Base-by-base conservation (phyloP, 2,797 vertebrate species). In the Clarias fuscus region DNA sequence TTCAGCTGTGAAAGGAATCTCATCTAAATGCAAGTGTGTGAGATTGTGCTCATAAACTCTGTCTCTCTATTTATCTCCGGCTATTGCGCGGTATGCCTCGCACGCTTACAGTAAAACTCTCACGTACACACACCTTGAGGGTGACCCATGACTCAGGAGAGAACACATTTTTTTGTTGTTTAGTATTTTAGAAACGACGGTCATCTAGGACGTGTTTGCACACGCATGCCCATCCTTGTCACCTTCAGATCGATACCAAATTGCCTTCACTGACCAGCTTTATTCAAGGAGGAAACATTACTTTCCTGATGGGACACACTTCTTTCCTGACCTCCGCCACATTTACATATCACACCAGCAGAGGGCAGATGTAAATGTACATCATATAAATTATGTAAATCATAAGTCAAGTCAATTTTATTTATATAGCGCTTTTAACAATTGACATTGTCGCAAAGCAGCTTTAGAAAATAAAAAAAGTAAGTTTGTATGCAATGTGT, bases 71-170 rank as follows among this genome's bases (percentile, higher is more conserved):
- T 43, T 22, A 71, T 71, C 68, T 24, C 40, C 5, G 4, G 24
- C 70, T 72, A 13, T 40, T 48, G 11, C 40, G 48, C 71, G 2
- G 40, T 43, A 8, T 13, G 20, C 22, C 70, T 43, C 37, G 5
- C 22, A 10, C 48, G 27, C 14, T 30, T 58, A 33, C 33, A 33
- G 33, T 33, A 56, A 76, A 33, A 58, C 73, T 30, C 48, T 76
- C 73, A 76, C n/a, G 73, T 76, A 27, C 73, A 76, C 73, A 76
- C n/a, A 8, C 15, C 75, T 11, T 4, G 48, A 77, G 73, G 73
- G 24, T 56, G 43, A 76, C 73, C 73, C 48, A 3, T 30, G 75
- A 4, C 48, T 77, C 53, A 20, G 75, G n/a, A 77, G 7, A 20
- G n/a, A 20, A 6, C 5, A n/a, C n/a, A 24, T 30, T 1, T 11